Conservation (phyloP, 2,888 invertebrate species). For the Bugula neritina region DNA sequence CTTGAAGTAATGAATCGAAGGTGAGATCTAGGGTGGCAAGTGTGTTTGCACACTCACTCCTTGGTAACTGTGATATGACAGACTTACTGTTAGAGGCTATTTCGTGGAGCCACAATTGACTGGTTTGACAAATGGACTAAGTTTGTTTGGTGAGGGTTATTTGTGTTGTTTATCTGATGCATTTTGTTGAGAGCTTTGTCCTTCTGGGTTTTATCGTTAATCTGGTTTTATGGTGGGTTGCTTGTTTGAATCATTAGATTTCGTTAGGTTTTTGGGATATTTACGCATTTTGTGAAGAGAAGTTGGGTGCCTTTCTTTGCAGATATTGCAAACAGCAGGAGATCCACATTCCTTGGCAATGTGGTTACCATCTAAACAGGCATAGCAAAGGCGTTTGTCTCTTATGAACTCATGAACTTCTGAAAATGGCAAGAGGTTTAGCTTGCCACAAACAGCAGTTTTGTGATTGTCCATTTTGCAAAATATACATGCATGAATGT, state of each 20-base stretch:
- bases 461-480: conserved; percentile 6
- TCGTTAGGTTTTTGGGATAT: too few species aligned
- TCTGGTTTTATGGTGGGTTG: not conserved
- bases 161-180: not conserved
- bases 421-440: not conserved
- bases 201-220: not conserved
- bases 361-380: not conserved
- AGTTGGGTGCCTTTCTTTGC: too few species aligned
- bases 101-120: not conserved
- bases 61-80: not conserved
- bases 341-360: not conserved
- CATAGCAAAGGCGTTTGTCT: not conserved
- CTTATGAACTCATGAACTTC: not conserved
- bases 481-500: not conserved
- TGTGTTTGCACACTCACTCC: not conserved
- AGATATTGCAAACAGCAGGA: too few species aligned
- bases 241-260: not conserved
- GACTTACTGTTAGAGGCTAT: conserved; percentile 8
- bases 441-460: not conserved
- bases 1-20: conserved; percentile 29
- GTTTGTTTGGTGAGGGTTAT: conserved; percentile 7
- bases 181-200: not conserved
- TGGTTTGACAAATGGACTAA: not conserved
- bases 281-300: too few species aligned
- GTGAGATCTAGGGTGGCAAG: conserved; percentile 15